Conservation (phyloP, 2,888 invertebrate genomes). For the Spialia ferax region DNA sequence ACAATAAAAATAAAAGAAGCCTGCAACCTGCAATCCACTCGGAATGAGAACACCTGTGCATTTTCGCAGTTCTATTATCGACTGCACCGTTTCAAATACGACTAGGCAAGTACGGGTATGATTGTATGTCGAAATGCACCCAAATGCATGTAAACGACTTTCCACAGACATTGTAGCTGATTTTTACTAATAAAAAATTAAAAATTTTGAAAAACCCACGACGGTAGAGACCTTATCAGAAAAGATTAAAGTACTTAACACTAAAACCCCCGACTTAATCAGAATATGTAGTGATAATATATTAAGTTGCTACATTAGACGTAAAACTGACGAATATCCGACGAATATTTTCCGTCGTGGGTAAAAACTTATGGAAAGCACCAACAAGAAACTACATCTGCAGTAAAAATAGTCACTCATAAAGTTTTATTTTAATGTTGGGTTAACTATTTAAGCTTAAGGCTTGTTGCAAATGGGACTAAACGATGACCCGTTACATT, state of each 20-base stretch:
- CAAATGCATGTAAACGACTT: too few relatives aligned
- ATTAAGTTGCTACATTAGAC: too few relatives aligned
- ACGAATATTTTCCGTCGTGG: too few relatives aligned
- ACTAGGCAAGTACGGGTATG: conserved; percentile 19
- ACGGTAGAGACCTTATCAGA: too few relatives aligned
- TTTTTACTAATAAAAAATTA: too few relatives aligned
- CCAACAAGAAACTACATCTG: not conserved
- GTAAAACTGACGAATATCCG: too few relatives aligned
- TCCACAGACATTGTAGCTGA: too few relatives aligned
- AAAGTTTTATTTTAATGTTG: not conserved
- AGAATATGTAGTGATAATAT: too few relatives aligned
- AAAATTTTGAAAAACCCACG: too few relatives aligned
- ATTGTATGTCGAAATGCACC: conserved; percentile 15
- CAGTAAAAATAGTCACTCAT: not conserved
- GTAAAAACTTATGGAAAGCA: too few relatives aligned
- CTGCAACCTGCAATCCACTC: conserved; percentile 5
- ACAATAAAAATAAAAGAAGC: conserved; percentile 5
- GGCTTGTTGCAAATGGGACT: conserved; percentile 15
- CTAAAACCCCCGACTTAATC: too few relatives aligned
- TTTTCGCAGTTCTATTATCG: conserved; percentile 24
- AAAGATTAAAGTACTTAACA: too few relatives aligned
- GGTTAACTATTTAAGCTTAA: conserved; percentile 1
- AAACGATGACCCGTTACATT: conserved; percentile 22
- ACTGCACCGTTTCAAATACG: conserved; percentile 21
- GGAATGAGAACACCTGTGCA: conserved; percentile 27